These are phyloP conservation scores for Girardinus metallicus DNA, from an alignment of 2,797 vertebrate species.

Conservation along the genomic window DNA sequence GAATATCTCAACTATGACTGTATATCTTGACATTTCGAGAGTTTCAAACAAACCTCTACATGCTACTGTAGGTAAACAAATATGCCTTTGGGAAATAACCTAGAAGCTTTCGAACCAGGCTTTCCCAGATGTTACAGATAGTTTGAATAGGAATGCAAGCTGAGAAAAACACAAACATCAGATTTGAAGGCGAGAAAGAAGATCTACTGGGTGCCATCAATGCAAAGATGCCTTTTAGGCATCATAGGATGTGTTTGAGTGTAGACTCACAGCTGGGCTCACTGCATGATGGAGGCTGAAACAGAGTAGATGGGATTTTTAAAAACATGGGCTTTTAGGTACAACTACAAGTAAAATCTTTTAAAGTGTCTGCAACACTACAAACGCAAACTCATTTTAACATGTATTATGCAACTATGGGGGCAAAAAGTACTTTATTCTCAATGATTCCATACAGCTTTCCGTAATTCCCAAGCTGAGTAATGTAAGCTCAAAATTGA, in stretches of 20 bases:
- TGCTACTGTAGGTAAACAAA: not conserved
- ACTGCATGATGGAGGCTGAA: conserved; percentile 29
- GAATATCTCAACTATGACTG: not conserved
- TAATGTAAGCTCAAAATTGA: not conserved
- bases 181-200: not conserved
- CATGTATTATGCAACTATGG: not conserved
- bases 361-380: not conserved
- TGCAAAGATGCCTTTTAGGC: conserved; percentile 39
- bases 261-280: conserved; percentile 14
- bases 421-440: not conserved
- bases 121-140: not conserved
- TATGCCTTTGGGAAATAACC: not conserved
- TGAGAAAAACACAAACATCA: not conserved
- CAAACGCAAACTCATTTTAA: not conserved
- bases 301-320: not conserved
- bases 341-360: not conserved
- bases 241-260: conserved; percentile 14
- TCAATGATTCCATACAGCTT: not conserved
- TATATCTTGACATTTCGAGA: not conserved
- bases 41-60: not conserved
- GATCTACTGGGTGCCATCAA: conserved; percentile 4
- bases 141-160: conserved; percentile 12
- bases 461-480: not conserved
- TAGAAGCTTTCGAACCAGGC: conserved; percentile 17
- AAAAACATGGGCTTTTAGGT: not conserved